Evolutionary conservation across 1,140 invertebrate species (phyloP).

Genomic region (Drosophila oshimai): DNA sequence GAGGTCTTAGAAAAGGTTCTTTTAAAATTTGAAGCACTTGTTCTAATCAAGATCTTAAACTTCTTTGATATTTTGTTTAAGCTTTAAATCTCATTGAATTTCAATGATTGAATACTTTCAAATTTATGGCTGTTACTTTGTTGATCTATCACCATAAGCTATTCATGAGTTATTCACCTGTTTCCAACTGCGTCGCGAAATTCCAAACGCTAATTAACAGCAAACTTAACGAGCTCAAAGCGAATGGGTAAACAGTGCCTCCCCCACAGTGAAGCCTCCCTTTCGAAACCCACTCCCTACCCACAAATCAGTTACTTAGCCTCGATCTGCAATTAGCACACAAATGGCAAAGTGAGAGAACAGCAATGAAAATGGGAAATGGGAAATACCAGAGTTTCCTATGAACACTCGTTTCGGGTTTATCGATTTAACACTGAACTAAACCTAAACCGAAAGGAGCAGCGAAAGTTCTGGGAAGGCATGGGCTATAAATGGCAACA

Average conservation of each 20-base stretch:
- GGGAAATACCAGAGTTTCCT: conserved; percentile 14
- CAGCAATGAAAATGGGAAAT: conserved; percentile 20
- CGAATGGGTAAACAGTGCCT: conserved; percentile 17
- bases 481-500: conserved; percentile 60
- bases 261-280: conserved; percentile 6
- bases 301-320: conserved; percentile 49
- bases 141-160: neutral
- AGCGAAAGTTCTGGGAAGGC: conserved; percentile 64
- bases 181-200: conserved; percentile 48
- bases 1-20: too few species aligned
- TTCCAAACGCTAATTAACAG: conserved; percentile 47
- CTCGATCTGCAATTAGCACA: conserved; percentile 55
- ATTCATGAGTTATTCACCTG: neutral
- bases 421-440: conserved; percentile 73
- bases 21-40: too few species aligned
- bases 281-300: neutral
- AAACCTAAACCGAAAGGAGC: too few species aligned
- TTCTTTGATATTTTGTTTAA: neutral
- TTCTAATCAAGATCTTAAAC: too few species aligned
- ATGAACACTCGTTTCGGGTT: conserved; percentile 7
- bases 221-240: conserved; percentile 37
- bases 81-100: neutral
- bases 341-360: conserved; percentile 10
- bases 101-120: neutral
- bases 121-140: neutral